A percentile compares a stretch with the other conserved stretches of the same genome.
phyloP scores from a whole-genome alignment of 2,113 vertebrate genomes.

The Notothenia rossii region DNA sequence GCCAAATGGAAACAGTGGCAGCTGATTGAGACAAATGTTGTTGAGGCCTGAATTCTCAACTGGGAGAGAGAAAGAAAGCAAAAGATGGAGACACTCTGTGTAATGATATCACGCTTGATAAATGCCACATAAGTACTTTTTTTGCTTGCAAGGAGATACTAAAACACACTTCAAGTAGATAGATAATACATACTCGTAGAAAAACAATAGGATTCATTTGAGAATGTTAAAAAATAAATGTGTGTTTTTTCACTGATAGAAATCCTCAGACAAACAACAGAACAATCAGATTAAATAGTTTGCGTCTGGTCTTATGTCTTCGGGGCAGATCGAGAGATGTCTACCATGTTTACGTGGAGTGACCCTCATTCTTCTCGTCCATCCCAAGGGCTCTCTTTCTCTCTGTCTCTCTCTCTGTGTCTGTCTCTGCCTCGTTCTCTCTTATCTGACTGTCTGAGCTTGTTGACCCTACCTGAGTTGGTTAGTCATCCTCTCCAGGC shows the following conservation, averaged over 20 bases:
- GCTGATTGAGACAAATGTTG: conserved; percentile 79
- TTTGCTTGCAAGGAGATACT: conserved; percentile 40
- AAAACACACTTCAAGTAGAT: conserved; percentile 42
- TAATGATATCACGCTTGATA: conserved; percentile 72
- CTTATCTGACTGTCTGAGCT: conserved; percentile 73
- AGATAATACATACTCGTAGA: conserved; percentile 1
- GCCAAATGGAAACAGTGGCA: conserved; percentile 72
- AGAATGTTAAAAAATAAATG: conserved; percentile 44
- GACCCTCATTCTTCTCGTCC: conserved; percentile 66
- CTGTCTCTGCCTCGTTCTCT: conserved; percentile 39
- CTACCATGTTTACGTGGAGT: conserved; percentile 68
- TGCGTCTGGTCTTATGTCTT: conserved; percentile 71
- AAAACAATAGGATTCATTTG: conserved; percentile 24
- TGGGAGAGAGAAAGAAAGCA: conserved; percentile 48
- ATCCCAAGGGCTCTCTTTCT: conserved; percentile 62
- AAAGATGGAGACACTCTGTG: conserved; percentile 63
- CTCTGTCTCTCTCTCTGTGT: conserved; percentile 60
- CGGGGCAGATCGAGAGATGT: conserved; percentile 74
- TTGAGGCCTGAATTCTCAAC: conserved; percentile 62
- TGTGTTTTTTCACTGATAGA: conserved; percentile 15
- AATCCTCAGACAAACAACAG: conserved; percentile 43
- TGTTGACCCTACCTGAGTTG: conserved; percentile 73
- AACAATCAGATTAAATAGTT: conserved; percentile 65
- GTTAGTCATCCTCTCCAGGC: conserved; percentile 77
- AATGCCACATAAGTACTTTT: conserved; percentile 68